Percentiles rank a stretch among this genome's conserved stretches.
phyloP scores from a whole-genome alignment of 2,113 vertebrate species.

The Lichenostomus cassidix region DNA sequence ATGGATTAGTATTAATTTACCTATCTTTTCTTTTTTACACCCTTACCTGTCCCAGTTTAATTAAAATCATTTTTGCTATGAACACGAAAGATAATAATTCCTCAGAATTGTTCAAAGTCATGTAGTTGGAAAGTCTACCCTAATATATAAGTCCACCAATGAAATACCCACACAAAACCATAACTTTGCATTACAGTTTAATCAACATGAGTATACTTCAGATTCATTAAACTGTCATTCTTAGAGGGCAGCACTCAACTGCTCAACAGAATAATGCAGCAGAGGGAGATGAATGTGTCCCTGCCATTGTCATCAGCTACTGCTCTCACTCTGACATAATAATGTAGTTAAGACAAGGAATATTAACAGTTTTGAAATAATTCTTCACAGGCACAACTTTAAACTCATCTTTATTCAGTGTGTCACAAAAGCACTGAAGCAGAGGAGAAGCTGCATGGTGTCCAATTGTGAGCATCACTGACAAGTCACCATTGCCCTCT shows the following conservation, averaged over 20 bases:
- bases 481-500: not conserved
- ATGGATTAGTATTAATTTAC: not conserved
- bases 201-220: constrained; percentile 27
- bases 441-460: not conserved
- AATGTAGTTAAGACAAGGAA: not conserved
- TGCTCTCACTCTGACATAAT: not conserved
- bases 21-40: not conserved
- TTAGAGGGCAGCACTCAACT: constrained; percentile 6
- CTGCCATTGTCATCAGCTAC: not conserved
- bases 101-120: not conserved
- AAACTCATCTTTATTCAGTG: not conserved
- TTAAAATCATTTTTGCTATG: not conserved
- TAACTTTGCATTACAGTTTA: constrained; percentile 42
- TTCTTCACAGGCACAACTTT: not conserved
- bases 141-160: not conserved
- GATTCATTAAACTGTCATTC: constrained; percentile 48
- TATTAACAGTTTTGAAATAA: not conserved
- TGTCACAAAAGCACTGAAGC: not conserved
- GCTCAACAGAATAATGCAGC: not conserved
- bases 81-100: not conserved
- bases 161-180: not conserved
- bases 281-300: constrained; percentile 18
- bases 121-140: not conserved
- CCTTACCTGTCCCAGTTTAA: not conserved
- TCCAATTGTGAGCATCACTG: not conserved